Base-by-base conservation (phyloP, 1,140 invertebrate genomes). In the Brachionus calyciflorus region DNA sequence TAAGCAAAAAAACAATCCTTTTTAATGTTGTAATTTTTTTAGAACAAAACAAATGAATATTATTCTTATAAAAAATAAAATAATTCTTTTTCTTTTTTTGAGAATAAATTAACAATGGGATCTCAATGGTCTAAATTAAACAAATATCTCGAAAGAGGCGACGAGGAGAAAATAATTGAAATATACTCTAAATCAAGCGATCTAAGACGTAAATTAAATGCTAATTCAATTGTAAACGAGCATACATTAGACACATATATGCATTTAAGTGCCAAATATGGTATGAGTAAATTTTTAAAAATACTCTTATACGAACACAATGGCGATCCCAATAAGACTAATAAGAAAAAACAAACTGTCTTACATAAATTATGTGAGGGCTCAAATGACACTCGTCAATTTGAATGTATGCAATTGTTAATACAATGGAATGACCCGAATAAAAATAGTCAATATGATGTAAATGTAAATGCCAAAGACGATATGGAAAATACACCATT, bases 241-340 rank as follows among this genome's bases (percentile, higher is more conserved):
- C 28, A 26, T 26, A 41, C 21, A 37, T 14, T 73, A 17, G 89
- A 90, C 81, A 90, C 89, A 9, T 88, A 89, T 30, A 82, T 91
- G 68, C 89, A 90, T 83, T 89, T 88, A 82, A 89, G 88, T 69
- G 87, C 89, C 30, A 87, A 88, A 82, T 88, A 90, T 86, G 89
- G 88, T 79, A 89, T 89, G 88, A 88, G 89, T 82, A 49, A 55
- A 37, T 48, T 77, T 49, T 0, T 77, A 12, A 49, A 33, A 21
- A n/a, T 26, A 19, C 26, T 76, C 26, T 37, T 60, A 14, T 57
- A 26, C 14, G 21, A 55, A 24, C 55, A 76, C 2, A 46, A 30
- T 7, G 49, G 24, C 1, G 41, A 76, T 57, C 33, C 63, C 41
- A 70, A 77, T 24, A 70, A 70, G 19, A 33, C 77, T 9, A 49